These are phyloP conservation scores for Operophtera brumata DNA, from an alignment of 2,888 invertebrate species.

Conservation along the genomic window DNA sequence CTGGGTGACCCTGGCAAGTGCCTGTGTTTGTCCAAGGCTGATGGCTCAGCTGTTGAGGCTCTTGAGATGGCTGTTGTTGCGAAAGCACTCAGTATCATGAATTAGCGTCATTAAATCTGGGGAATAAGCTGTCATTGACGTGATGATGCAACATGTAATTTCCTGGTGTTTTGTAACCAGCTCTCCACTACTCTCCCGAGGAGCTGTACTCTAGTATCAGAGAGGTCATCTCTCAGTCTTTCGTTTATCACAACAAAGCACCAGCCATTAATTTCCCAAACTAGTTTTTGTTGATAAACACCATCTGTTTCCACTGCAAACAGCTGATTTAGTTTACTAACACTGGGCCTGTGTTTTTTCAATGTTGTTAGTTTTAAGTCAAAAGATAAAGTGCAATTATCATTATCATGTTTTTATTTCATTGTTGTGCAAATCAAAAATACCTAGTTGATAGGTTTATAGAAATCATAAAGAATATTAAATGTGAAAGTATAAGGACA, in stretches of 20 bases:
- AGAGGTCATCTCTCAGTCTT: slow-evolving; percentile 1
- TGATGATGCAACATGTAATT: slow-evolving; percentile 75
- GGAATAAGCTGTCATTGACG: slow-evolving; percentile 38
- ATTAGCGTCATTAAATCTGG: slow-evolving; percentile 41
- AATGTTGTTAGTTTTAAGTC: neutral
- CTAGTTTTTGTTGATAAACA: slow-evolving; percentile 32
- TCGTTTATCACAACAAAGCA: slow-evolving; percentile 46
- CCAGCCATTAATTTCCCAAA: slow-evolving; percentile 31
- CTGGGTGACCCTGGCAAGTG: neutral
- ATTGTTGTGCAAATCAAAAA: neutral
- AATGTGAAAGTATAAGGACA: neutral
- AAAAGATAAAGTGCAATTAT: neutral
- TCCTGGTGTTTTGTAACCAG: slow-evolving; percentile 64
- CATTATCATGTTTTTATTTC: neutral
- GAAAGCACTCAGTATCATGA: slow-evolving; percentile 50
- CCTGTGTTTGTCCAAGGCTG: neutral
- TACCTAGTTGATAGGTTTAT: neutral
- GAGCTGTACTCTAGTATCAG: slow-evolving; percentile 31
- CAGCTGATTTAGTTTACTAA: slow-evolving; percentile 29
- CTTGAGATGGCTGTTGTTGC: slow-evolving; percentile 35
- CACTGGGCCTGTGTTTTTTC: neutral
- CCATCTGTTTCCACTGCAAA: slow-evolving; percentile 26
- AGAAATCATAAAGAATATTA: slow-evolving; percentile 1
- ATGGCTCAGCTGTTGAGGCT: slow-evolving; percentile 15
- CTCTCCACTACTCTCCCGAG: slow-evolving; percentile 33